Base-by-base conservation (phyloP, 2,797 vertebrate genomes). In the Sternotherus odoratus region DNA sequence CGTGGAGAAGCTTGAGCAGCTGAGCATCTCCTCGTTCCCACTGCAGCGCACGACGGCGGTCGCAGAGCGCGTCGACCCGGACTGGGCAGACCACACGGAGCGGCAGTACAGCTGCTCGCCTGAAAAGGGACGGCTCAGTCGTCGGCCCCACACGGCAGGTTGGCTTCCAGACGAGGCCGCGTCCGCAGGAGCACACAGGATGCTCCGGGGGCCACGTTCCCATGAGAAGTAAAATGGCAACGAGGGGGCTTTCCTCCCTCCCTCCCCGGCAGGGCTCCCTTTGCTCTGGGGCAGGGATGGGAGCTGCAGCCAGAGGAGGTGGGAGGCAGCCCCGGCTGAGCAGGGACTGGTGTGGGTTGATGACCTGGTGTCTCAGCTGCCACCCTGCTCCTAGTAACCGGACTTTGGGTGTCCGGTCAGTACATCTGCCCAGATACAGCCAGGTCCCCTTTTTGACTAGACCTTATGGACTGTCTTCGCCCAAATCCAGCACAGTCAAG, bases 51-150 rank as follows among this genome's bases (percentile, higher is more conserved):
- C 98, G 77, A 90, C 16, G 0, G 97, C 98, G 1, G 39, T 93
- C 85, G 98, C 97, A 0, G 12, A 82, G 6, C 60, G 43, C 1
- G 85, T 75, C 17, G 90, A 96, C 23, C 97, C 98, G 1, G 98
- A 99, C 96, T 78, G 97, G 2, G 97, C 97, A 0, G 99, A 99
- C 99, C 99, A 99, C 97, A 98, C 98, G 0, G 98, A 98, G 85
- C 99, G 98, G 93, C 99, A 99, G 39, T 98, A 95, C 57, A 99
- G 98, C 91, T 96, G 97, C 88, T 91, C 94, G 1, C 94, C 99
- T 99, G 96, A 63, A 79, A 89, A 0, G 5, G 84, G 57, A 50
- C 13, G 15, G 3, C 69, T 28, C 1, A 0, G 56, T 33, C 0
- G 0, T 92, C 84, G 77, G 82, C 5, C 46, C 5, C 2, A 2